Base-by-base conservation (phyloP, 2,113 vertebrate species). In the Lepus europaeus region DNA sequence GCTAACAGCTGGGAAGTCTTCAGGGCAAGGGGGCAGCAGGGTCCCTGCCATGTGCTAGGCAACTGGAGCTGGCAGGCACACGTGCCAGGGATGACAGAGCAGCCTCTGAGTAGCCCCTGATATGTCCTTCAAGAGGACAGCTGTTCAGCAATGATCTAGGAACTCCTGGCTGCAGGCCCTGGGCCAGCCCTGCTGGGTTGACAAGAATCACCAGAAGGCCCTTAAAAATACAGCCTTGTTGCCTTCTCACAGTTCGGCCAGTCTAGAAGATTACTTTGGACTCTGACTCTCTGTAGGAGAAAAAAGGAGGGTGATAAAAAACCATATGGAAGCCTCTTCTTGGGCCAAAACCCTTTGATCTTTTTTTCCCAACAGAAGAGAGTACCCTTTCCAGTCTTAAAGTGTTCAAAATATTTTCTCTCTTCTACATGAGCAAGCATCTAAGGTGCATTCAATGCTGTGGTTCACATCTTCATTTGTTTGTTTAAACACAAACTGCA, bases 291-390 rank as follows among this genome's bases (percentile, higher is more conserved):
- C 53, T 93, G 90, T 85, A 53, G 61, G 80, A 17, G 61, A 82
- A 94, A 85, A 83, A 88, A 51, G 36, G 84, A 88, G 78, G 79
- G 70, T 79, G 93, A 97, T 94, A 77, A 90, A 59, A 95, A 92
- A 82, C 63, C 91, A 90, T 76, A 94, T 76, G 76, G 69, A 63
- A 25, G n/a, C 53, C 53, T 96, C 77, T 92, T 76, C 68, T 72
- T 39, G 85, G 86, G 17, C 56, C 90, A 31, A 79, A 89, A 87
- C 64, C 31, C 72, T 94, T 72, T 94, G 59, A 87, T 92, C 56
- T 69, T 92, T 91, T 92, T 59, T 89, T 49, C 45, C 56, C 93
- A 84, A 94, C 8, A 61, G 82, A 76, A 81, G 25, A 84, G 64
- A 91, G 39, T 64, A 74, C 59, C 78, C 70, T 53, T 66, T 45